Evolutionary conservation across 1,140 invertebrate species (phyloP), one percentile per base, ranked within the genome.

Genomic region (Nasonia vitripennis): DNA sequence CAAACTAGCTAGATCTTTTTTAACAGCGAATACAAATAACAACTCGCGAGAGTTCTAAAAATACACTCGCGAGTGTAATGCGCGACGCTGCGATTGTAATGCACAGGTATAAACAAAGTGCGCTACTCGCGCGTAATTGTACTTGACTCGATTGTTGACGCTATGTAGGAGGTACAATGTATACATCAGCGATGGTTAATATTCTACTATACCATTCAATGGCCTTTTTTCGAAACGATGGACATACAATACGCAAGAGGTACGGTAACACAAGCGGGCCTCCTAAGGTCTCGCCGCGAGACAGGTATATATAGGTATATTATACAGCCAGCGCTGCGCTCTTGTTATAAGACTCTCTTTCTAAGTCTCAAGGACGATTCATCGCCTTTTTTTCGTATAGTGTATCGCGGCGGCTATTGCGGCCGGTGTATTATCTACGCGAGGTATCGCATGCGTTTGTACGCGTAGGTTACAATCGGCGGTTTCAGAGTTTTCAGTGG

Each of bases 351-450:
- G 41, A 45, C 11, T 17, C 62, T 67, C 62, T 67, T n/a, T 67
- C 62, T 17, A n/a, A 17, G 17, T 51, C 31, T 79, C 77, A 84
- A 84, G 83, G 83, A 41, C 77, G 77, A 34, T 79, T 55, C 14
- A 55, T 79, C n/a, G 17, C 51, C 41, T 73, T 80, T 41, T 27
- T 68, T 80, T 34, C 7, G 2, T 62, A 45, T 77, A 4, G 77
- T 23, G 82, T 70, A 27, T 70, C 55, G n/a, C 27, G 31, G 4
- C 7, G 1, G 20, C 20, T 48, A 3, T 45, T 31, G 31, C 37
- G 20, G 23, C 62, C 70, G 0, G 23, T 81, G 17, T n/a, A 62
- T 55, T 17, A 5, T 55, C 17, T 14, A 14, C 4, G 51, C 5
- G 55, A 0, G 7, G 11, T 62, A 62, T 20, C n/a, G 55, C 55